These are phyloP conservation scores for Melanotaenia pygmaea DNA, from an alignment of 2,797 vertebrate species.

Conservation along the genomic window DNA sequence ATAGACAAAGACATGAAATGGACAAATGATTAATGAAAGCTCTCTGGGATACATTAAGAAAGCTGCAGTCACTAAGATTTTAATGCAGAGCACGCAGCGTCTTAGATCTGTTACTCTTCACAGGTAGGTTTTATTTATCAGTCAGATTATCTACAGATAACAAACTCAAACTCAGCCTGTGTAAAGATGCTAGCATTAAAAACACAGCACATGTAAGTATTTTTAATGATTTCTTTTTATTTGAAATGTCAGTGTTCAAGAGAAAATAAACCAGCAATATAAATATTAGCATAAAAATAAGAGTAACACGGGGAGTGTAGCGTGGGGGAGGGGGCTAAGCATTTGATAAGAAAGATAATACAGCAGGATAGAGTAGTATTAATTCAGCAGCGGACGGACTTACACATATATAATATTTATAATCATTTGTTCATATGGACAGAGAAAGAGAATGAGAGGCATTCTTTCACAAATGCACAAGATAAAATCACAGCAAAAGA, in stretches of 20 bases:
- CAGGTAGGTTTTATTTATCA: not conserved
- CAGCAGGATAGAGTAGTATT: constrained; percentile 85
- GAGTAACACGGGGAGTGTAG: constrained; percentile 87
- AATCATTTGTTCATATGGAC: constrained; percentile 87
- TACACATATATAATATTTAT: constrained; percentile 87
- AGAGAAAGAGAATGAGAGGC: constrained; percentile 84
- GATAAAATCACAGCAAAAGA: constrained; percentile 84
- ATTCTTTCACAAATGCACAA: constrained; percentile 86
- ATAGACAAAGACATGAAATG: not conserved
- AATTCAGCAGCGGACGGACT: constrained; percentile 84
- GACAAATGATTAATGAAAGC: constrained; percentile 12
- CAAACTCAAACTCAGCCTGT: constrained; percentile 4
- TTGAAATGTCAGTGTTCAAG: constrained; percentile 93
- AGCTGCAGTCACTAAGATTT: constrained; percentile 2
- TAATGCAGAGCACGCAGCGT: not conserved
- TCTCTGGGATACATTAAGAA: constrained; percentile 18
- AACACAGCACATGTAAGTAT: constrained; percentile 32
- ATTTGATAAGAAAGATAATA: constrained; percentile 90
- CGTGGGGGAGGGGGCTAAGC: constrained; percentile 83
- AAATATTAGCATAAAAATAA: constrained; percentile 99
- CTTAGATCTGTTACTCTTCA: not conserved
- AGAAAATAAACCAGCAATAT: constrained; percentile 98
- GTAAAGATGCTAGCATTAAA: not conserved
- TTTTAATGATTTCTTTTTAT: constrained; percentile 89
- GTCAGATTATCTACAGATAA: not conserved